Base-by-base conservation (phyloP, 2,888 invertebrate genomes). In the Entomobrya multifasciata region DNA sequence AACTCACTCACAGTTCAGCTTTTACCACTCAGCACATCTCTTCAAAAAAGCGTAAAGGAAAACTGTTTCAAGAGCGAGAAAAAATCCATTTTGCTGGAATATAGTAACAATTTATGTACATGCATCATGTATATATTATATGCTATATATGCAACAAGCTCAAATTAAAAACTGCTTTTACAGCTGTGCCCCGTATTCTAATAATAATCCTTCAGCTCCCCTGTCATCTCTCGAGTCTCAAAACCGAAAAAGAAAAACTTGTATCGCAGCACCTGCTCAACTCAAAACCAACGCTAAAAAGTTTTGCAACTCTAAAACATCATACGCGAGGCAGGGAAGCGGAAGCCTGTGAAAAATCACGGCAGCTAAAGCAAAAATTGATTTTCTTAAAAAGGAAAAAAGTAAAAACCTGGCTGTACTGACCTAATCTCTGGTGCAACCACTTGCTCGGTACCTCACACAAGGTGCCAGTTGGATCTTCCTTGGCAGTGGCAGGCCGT, bases 401-500 rank as follows among this genome's bases (percentile, higher is more conserved):
- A 49, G 49, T 15, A 49, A 3, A 17, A 52, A 20, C 20, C 8
- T 49, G n/a, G 49, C 11, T 52, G 1, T 41, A 60, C 81, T 76
- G 78, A 90, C 87, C 88, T 27, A 87, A 76, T 44, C 86, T 60
- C 5, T 86, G 52, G 60, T 88, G 79, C 1, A 90, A 70, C 90
- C 90, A 90, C 72, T 62, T 77, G 0, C 86, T 77, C 8, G 88
- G 36, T 11, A 88, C 30, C 83, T 88, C 88, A 25, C 78, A 86
- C 1, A 89, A 52, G 6, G 89, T 88, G 13, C 88, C 89, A 13
- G 88, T 83, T 11, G 87, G 86, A 77, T 88, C 88, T 17, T 88
- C 87, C 11, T 57, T 77, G 11, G 80, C 80, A 0, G 90, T 81
- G 5, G 89, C 79, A 36, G 90, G 90, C 11, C 90, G 78, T 15